phyloP scores from a whole-genome alignment of 2,888 invertebrate genomes.

The Callinectes sapidus region DNA sequence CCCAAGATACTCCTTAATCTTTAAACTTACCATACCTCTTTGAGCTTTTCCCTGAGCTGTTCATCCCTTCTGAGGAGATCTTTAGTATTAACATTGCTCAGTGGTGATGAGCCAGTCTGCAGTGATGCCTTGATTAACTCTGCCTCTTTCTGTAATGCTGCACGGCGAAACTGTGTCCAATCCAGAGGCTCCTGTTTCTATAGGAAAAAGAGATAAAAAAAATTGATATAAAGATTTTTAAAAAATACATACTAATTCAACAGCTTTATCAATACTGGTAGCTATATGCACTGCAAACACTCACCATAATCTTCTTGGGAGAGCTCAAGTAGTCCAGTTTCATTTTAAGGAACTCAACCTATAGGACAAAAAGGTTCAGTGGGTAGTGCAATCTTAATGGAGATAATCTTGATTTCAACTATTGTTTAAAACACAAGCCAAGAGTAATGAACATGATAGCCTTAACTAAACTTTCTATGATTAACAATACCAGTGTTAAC shows the following conservation, averaged over 20 bases:
- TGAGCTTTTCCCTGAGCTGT: neutral
- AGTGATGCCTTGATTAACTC: constrained; percentile 7
- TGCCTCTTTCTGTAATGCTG: constrained; percentile 17
- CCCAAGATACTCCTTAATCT: neutral
- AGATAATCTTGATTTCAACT: neutral
- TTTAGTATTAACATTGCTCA: neutral
- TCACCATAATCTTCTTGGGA: neutral
- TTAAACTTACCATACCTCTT: constrained; percentile 14
- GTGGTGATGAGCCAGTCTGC: neutral
- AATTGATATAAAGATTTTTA: neutral
- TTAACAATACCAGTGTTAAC: neutral
- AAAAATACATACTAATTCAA: neutral
- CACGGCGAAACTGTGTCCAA: constrained; percentile 38
- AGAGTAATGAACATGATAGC: neutral
- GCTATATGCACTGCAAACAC: neutral
- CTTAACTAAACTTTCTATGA: neutral
- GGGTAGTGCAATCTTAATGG: neutral
- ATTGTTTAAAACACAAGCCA: neutral
- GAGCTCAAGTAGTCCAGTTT: neutral
- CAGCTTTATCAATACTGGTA: neutral
- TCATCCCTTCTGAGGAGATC: neutral
- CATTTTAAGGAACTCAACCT: constrained; percentile 7
- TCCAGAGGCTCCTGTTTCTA: constrained; percentile 40
- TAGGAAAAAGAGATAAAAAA: neutral
- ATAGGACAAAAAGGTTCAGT: neutral